Base-by-base conservation (phyloP, 2,797 vertebrate genomes). In the Pitangus sulphuratus region DNA sequence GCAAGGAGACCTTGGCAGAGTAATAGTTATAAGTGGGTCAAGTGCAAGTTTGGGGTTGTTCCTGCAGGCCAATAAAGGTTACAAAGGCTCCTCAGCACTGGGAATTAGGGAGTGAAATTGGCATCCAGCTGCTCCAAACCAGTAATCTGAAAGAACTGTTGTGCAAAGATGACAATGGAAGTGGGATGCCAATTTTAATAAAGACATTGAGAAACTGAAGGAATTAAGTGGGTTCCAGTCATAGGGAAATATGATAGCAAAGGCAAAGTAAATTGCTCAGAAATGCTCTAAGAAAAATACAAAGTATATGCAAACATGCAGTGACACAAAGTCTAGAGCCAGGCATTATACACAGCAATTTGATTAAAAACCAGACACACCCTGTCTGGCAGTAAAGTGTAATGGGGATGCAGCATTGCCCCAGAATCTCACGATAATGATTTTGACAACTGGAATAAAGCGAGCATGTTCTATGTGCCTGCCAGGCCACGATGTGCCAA, bases 351-450 rank as follows among this genome's bases (percentile, higher is more conserved):
- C n/a, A 53, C 4, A 13, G 20, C 47, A 47, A 90, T 69, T 54
- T 79, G 74, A 82, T 76, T 90, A 76, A 92, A 92, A 88, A 58
- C 4, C 33, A 89, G 94, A 82, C 81, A 89, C 62, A 79, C 62
- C 54, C 81, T 76, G 58, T 81, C 95, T 90, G 50, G n/a, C 6
- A 57, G 26, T 39, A 72, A 94, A 57, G n/a, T 40, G 21, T 60
- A 78, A 58, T 58, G 25, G 25, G 25, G 47, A 76, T 57, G n/a
- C 54, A 87, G 77, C 42, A 58, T 11, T 75, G 57, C 35, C 42
- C 28, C 58, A 82, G 42, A 84, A 72, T 37, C 35, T 53, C 28
- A 4, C n/a, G 60, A 48, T 22, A 47, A 64, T 7, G 9, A 40
- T 64, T 93, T 39, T 64, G 48, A 78, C n/a, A 61, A 14, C 16